phyloP scores from a whole-genome alignment of 1,140 invertebrate species.

The Drosophila pseudoananassae region DNA sequence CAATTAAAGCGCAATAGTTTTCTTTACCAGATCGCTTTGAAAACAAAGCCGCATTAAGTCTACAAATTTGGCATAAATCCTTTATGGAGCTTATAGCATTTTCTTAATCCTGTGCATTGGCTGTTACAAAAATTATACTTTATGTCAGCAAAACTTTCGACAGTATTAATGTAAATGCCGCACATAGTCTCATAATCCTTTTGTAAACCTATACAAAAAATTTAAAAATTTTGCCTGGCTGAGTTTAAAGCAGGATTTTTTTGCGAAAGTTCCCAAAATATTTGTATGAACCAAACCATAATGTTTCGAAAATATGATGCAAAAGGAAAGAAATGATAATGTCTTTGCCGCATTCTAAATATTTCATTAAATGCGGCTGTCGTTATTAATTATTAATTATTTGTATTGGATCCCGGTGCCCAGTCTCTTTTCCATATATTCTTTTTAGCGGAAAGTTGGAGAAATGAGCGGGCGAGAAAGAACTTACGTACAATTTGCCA shows the following conservation, averaged over 20 bases:
- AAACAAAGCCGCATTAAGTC: too few species aligned
- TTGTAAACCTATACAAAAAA: too few species aligned
- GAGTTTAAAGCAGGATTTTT: too few species aligned
- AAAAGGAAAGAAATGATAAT: too few species aligned
- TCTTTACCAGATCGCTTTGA: not conserved
- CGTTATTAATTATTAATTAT: conserved; percentile 39
- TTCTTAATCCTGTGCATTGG: conserved; percentile 4
- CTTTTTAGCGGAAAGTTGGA: conserved; percentile 2
- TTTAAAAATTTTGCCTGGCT: too few species aligned
- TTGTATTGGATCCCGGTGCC: conserved; percentile 59
- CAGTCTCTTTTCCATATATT: conserved; percentile 3
- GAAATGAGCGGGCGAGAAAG: conserved; percentile 57
- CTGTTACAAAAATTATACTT: conserved; percentile 13
- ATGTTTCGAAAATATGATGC: too few species aligned
- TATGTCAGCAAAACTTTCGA: conserved; percentile 1
- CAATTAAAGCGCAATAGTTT: not conserved
- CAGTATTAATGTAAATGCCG: conserved; percentile 30
- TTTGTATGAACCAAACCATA: too few species aligned
- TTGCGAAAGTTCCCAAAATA: too few species aligned
- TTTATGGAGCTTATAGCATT: not conserved
- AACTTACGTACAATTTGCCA: conserved; percentile 80
- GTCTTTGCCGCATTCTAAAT: too few species aligned
- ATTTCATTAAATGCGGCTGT: conserved; percentile 5
- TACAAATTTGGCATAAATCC: not conserved
- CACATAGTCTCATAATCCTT: conserved; percentile 30